Conservation (phyloP, 2,113 vertebrate species). For the Hippocampus guttulatus region DNA sequence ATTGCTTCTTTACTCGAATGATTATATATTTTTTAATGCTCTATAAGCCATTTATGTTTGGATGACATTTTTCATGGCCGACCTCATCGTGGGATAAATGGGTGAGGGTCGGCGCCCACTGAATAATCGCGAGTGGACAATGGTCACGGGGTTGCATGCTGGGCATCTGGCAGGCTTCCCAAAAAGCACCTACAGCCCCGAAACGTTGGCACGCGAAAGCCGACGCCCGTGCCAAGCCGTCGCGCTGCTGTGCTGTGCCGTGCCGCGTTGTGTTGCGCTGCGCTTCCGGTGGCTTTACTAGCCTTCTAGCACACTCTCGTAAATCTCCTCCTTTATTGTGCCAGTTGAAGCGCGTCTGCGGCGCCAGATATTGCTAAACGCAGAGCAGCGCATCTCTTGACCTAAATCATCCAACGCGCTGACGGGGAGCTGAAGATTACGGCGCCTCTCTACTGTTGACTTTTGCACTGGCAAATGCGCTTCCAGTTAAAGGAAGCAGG, state of each 20-base stretch:
- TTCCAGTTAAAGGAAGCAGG: background rate
- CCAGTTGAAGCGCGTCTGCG: background rate
- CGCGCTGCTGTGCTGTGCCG: background rate
- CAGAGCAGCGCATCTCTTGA: background rate
- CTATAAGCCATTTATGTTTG: slow-evolving; percentile 1
- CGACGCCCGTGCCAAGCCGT: slow-evolving; percentile 19
- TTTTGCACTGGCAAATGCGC: background rate
- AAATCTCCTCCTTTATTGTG: slow-evolving; percentile 4
- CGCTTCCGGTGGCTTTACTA: slow-evolving; percentile 14
- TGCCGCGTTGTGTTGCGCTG: background rate
- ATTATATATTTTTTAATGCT: background rate
- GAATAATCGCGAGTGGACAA: slow-evolving; percentile 31
- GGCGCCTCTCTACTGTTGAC: background rate
- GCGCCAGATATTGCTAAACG: background rate
- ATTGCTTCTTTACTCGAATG: background rate
- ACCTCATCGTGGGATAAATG: slow-evolving; percentile 16
- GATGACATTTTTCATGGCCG: slow-evolving; percentile 17
- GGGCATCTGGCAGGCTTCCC: slow-evolving; percentile 28
- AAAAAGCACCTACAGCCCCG: slow-evolving; percentile 45
- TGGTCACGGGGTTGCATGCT: slow-evolving; percentile 23
- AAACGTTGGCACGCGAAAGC: slow-evolving; percentile 24
- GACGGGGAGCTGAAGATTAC: slow-evolving; percentile 4
- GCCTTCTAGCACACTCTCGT: slow-evolving; percentile 1
- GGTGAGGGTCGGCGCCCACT: slow-evolving; percentile 11
- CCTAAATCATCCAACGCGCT: slow-evolving; percentile 7